A percentile compares a stretch with the other conserved stretches of the same genome.
Evolutionary conservation across 2,797 vertebrate species (phyloP).

Genomic region (Bryconaethiops microstoma): DNA sequence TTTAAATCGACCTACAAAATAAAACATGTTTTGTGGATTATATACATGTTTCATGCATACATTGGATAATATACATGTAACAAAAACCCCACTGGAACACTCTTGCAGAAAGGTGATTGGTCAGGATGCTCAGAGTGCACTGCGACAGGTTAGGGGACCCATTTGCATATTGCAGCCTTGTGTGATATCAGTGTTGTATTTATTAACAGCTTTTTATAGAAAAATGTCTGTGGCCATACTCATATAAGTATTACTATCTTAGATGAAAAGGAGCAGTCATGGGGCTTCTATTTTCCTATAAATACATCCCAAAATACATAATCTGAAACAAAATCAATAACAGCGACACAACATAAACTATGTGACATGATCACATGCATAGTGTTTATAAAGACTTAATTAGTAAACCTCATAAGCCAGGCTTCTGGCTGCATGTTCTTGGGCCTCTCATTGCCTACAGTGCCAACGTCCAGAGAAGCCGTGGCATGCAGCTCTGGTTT

Average conservation of each 20-base stretch:
- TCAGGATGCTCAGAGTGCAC: not conserved
- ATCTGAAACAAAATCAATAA: not conserved
- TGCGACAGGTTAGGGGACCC: not conserved
- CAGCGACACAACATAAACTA: not conserved
- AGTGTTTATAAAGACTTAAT: not conserved
- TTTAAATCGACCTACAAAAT: not conserved
- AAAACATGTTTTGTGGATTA: not conserved
- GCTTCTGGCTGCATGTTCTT: not conserved
- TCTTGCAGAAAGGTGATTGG: not conserved
- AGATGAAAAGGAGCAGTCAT: not conserved
- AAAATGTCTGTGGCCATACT: no score
- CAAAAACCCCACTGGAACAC: no score
- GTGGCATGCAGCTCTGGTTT: conserved; percentile 24
- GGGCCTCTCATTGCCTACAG: no score
- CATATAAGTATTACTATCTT: not conserved
- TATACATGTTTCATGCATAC: not conserved
- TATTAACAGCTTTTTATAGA: no score
- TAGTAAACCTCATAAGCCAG: not conserved
- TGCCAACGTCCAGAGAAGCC: conserved; percentile 25
- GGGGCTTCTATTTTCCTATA: not conserved
- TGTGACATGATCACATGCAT: not conserved
- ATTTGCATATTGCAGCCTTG: no score
- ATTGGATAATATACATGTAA: not conserved
- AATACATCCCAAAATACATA: not conserved
- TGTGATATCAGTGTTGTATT: no score